A percentile compares a stretch with the other conserved stretches of the same genome.
These are phyloP conservation scores for Monarcha castaneiventris DNA, from an alignment of 2,113 vertebrate genomes.

Conservation along the genomic window DNA sequence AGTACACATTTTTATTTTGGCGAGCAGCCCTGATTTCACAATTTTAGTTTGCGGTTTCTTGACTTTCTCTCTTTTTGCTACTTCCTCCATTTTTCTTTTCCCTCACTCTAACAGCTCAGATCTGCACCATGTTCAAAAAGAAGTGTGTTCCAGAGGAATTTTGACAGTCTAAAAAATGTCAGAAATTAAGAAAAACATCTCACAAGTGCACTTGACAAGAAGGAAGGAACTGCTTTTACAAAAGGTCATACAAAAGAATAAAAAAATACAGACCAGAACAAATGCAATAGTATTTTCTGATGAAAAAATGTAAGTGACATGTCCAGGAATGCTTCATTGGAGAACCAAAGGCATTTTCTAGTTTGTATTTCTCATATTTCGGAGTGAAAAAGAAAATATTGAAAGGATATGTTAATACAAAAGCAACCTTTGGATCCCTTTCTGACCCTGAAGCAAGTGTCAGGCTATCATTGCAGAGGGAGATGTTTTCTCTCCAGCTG, in stretches of 20 bases:
- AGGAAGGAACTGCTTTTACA: background rate
- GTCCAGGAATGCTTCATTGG: background rate
- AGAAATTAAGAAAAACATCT: background rate
- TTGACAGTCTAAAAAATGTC: background rate
- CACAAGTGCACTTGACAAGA: background rate
- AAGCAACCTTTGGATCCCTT: background rate
- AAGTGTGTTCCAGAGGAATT: background rate
- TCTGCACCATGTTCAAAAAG: background rate
- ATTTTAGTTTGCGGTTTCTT: background rate
- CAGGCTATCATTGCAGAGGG: background rate
- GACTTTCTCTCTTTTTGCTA: background rate
- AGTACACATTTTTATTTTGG: background rate
- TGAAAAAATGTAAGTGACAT: background rate
- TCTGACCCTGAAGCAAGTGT: background rate
- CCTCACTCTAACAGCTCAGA: background rate
- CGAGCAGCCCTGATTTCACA: background rate
- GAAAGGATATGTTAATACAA: background rate
- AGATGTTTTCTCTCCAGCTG: constrained; percentile 10
- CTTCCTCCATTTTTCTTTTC: background rate
- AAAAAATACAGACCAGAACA: background rate
- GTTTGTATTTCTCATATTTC: background rate
- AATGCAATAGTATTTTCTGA: background rate
- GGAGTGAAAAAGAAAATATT: background rate
- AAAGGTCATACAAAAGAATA: background rate
- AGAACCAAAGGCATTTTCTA: background rate